phyloP scores from a whole-genome alignment of 2,888 invertebrate genomes.

The Oasisia sp. region DNA sequence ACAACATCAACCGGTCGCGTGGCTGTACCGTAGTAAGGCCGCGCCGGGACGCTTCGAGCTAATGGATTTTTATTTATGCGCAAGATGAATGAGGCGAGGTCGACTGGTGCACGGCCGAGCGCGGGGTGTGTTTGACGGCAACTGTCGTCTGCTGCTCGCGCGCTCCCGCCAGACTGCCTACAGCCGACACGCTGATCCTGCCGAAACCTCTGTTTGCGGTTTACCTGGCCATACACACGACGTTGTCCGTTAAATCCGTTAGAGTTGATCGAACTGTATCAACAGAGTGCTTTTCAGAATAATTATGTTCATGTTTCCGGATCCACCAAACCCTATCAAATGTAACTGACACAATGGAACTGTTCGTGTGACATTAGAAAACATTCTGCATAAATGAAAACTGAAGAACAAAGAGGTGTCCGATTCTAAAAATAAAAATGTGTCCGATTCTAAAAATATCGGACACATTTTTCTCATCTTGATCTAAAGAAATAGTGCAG shows the following conservation, averaged over 20 bases:
- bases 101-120: background rate
- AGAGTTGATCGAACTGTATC: background rate
- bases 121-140: background rate
- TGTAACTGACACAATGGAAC: no score
- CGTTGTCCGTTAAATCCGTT: no score
- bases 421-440: no score
- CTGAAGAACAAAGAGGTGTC: no score
- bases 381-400: no score
- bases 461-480: no score
- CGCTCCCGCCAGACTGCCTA: background rate
- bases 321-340: no score
- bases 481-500: no score
- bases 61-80: slow-evolving; percentile 6
- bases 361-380: no score
- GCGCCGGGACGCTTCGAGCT: background rate
- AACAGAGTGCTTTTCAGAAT: background rate
- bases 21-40: background rate
- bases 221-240: background rate
- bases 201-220: background rate
- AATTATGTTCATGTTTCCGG: no score
- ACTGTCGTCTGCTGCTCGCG: background rate
- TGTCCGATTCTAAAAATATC: no score
- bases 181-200: background rate
- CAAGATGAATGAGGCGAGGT: background rate
- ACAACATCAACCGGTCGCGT: background rate